phyloP scores from a whole-genome alignment of 2,888 invertebrate genomes.

The Coleophora flavipennella region DNA sequence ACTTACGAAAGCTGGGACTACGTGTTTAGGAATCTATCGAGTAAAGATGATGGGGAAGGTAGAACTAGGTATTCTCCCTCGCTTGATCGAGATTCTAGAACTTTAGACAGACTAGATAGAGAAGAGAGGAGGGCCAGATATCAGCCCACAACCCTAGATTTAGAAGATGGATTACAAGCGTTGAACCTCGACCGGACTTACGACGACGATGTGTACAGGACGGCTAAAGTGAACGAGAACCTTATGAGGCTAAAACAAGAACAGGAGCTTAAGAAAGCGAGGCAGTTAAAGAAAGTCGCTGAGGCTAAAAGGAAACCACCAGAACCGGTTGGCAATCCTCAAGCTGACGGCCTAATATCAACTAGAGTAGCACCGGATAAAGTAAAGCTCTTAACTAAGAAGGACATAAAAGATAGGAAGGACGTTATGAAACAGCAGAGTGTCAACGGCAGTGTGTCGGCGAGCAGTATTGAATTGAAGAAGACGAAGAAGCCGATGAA shows the following conservation, averaged over 20 bases:
- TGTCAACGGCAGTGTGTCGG: constrained; percentile 34
- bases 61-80: constrained; percentile 76
- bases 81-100: constrained; percentile 56
- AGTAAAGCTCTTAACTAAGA: constrained; percentile 51
- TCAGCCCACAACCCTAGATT: constrained; percentile 64
- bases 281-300: constrained; percentile 39
- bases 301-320: constrained; percentile 39
- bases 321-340: constrained; percentile 54
- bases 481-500: constrained; percentile 48
- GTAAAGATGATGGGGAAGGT: constrained; percentile 79
- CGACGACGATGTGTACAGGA: constrained; percentile 55
- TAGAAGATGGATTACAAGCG: constrained; percentile 72
- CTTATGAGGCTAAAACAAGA: constrained; percentile 57
- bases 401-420: constrained; percentile 53
- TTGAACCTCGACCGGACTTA: constrained; percentile 60
- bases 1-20: constrained; percentile 86
- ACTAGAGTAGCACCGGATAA: constrained; percentile 55
- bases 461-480: constrained; percentile 38
- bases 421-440: constrained; percentile 56
- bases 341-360: constrained; percentile 45
- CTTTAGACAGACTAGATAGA: constrained; percentile 55
- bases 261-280: constrained; percentile 49
- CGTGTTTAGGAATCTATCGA: constrained; percentile 83
- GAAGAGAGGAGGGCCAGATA: constrained; percentile 57
- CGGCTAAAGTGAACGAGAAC: constrained; percentile 68